Conservation (phyloP, 2,888 invertebrate species). For the Acleris cristana region DNA sequence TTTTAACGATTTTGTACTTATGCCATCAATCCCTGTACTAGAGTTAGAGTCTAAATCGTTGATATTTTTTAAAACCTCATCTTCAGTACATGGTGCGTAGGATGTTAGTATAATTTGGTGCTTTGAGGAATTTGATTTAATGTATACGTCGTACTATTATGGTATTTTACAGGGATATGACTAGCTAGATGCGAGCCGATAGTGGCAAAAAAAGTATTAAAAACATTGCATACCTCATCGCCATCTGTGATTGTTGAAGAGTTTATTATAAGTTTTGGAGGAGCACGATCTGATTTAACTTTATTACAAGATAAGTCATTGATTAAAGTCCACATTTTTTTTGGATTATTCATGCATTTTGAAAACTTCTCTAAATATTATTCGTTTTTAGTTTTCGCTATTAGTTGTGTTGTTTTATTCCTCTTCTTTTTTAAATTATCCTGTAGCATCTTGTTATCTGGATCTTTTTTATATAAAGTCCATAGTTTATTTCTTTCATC, state of each 20-base stretch:
- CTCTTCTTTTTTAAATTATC: constrained; percentile 19
- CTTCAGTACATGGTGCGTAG: too few relatives aligned
- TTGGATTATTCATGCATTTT: constrained; percentile 37
- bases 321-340: constrained; percentile 41
- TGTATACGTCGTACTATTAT: not conserved
- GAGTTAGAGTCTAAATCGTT: too few relatives aligned
- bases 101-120: too few relatives aligned
- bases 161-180: not conserved
- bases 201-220: not conserved
- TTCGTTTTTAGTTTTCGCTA: constrained; percentile 29
- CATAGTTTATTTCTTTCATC: too few relatives aligned
- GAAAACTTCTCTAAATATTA: too few relatives aligned
- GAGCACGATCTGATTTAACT: not conserved
- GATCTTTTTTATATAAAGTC: constrained; percentile 27
- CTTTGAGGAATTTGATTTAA: too few relatives aligned
- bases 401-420: constrained; percentile 15
- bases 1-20: too few relatives aligned
- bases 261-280: not conserved
- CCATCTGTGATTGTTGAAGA: not conserved
- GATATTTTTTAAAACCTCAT: too few relatives aligned
- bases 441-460: constrained; percentile 19
- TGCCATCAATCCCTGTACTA: too few relatives aligned
- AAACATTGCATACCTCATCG: not conserved
- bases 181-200: not conserved
- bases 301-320: constrained; percentile 28